Percentiles rank a stretch among this genome's conserved stretches.
phyloP scores from a whole-genome alignment of 2,797 vertebrate species.

The Phoeniculus purpureus region DNA sequence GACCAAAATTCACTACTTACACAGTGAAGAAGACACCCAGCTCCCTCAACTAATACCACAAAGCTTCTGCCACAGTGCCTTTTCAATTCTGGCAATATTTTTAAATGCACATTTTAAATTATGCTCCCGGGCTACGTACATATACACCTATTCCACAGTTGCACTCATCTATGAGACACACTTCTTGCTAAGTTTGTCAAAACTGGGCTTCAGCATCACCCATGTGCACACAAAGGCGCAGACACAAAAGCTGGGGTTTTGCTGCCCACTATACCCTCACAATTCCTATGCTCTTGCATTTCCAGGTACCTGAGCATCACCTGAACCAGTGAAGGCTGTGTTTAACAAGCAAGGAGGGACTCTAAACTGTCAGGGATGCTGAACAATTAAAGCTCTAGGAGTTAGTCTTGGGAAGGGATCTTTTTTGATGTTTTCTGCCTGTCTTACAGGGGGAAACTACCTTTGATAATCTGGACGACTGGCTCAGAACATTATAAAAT shows the following conservation, averaged over 20 bases:
- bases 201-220: neutral
- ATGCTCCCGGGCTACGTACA: neutral
- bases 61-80: neutral
- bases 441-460: constrained; percentile 8
- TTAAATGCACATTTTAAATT: neutral
- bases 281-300: accelerated
- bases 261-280: neutral
- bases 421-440: constrained; percentile 49
- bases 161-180: neutral
- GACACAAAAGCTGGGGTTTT: neutral
- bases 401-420: neutral
- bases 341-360: neutral
- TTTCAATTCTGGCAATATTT: neutral
- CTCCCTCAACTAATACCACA: neutral
- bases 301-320: neutral
- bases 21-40: neutral
- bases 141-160: neutral
- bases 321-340: neutral
- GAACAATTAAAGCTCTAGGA: constrained; percentile 32
- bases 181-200: neutral
- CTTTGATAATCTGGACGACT: constrained; percentile 37
- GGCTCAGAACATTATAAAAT: constrained; percentile 56
- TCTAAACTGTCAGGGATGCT: neutral
- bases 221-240: neutral
- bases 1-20: neutral